Evolutionary conservation across 2,888 invertebrate genomes (phyloP).

Genomic region (Amphiduros pacificus): DNA sequence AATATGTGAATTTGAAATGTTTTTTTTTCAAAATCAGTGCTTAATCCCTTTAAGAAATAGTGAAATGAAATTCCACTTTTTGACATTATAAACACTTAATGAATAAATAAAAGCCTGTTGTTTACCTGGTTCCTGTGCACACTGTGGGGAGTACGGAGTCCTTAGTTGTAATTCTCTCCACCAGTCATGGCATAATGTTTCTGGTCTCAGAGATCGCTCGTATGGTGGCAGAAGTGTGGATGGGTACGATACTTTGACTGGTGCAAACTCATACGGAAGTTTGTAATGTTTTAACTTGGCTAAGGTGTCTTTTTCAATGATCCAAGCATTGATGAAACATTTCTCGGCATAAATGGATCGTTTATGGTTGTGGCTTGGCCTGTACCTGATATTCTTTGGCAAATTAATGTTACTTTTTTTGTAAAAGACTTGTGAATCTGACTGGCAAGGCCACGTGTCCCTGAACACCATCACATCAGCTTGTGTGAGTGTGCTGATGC

Average conservation of each 20-base stretch:
- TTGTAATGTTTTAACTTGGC: background rate
- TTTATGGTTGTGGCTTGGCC: slow-evolving; percentile 12
- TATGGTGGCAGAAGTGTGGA: slow-evolving; percentile 8
- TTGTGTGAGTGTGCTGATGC: no score
- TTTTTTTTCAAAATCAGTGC: no score
- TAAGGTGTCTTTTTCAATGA: slow-evolving; percentile 1
- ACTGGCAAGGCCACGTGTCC: no score
- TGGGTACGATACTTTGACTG: slow-evolving; percentile 1
- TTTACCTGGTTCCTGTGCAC: slow-evolving; percentile 20
- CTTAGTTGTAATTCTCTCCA: slow-evolving; percentile 1
- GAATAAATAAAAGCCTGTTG: background rate
- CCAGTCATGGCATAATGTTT: slow-evolving; percentile 17
- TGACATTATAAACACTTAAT: background rate
- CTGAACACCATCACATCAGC: no score
- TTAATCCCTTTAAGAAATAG: no score
- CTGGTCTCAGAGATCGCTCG: slow-evolving; percentile 12
- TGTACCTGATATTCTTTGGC: slow-evolving; percentile 11
- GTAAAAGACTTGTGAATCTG: no score
- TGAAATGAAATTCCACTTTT: no score
- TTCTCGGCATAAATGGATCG: slow-evolving; percentile 6
- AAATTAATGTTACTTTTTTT: no score
- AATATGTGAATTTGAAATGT: no score
- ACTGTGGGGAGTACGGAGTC: slow-evolving; percentile 12
- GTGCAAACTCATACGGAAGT: slow-evolving; percentile 10
- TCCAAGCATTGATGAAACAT: slow-evolving; percentile 5